These are phyloP conservation scores for Taenioides sp. DNA, from an alignment of 2,797 vertebrate species.

Conservation along the genomic window DNA sequence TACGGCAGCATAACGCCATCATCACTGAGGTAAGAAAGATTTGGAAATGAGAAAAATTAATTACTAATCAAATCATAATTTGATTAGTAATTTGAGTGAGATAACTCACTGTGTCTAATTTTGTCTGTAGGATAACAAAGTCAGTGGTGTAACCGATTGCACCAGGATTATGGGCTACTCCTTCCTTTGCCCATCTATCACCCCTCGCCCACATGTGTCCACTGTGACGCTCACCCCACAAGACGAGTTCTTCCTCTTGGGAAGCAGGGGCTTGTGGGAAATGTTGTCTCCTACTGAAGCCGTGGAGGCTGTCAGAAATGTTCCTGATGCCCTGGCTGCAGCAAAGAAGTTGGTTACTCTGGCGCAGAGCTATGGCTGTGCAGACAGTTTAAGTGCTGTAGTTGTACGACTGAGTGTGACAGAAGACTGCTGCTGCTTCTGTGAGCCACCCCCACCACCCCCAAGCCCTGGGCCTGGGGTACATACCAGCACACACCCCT, in stretches of 20 bases:
- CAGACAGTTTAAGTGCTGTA: slow-evolving; percentile 89
- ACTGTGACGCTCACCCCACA: slow-evolving; percentile 88
- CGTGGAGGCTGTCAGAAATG: slow-evolving; percentile 87
- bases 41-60: not conserved
- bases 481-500: slow-evolving; percentile 40
- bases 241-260: slow-evolving; percentile 95
- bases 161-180: slow-evolving; percentile 95
- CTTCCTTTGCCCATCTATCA: slow-evolving; percentile 92
- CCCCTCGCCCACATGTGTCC: slow-evolving; percentile 89
- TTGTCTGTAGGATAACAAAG: slow-evolving; percentile 89
- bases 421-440: slow-evolving; percentile 95
- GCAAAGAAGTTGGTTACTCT: slow-evolving; percentile 95
- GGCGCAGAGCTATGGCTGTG: slow-evolving; percentile 94
- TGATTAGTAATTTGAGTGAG: no score
- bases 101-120: not conserved
- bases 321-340: slow-evolving; percentile 88
- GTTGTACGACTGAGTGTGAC: slow-evolving; percentile 93
- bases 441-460: slow-evolving; percentile 82
- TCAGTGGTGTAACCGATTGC: slow-evolving; percentile 92
- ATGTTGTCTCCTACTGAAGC: slow-evolving; percentile 86
- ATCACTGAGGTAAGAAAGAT: slow-evolving; percentile 87
- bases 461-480: slow-evolving; percentile 85
- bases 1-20: slow-evolving; percentile 90
- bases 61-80: not conserved
- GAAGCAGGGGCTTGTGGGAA: slow-evolving; percentile 93